These are phyloP conservation scores for Drosophila parthenogenetica DNA, from an alignment of 2,888 invertebrate species.

Conservation along the genomic window DNA sequence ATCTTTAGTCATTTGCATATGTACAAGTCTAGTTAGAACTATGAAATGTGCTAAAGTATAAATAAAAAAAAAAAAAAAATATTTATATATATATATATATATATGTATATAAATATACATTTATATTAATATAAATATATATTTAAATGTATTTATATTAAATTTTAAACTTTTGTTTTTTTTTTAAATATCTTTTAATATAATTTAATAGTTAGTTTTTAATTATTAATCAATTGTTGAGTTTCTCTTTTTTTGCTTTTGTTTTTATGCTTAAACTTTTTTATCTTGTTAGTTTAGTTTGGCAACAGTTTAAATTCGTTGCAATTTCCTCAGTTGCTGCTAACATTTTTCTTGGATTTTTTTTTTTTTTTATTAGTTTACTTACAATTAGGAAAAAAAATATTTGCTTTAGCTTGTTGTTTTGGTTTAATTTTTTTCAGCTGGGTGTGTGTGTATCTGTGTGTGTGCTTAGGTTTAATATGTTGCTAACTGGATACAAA, in stretches of 20 bases:
- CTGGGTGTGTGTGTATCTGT: slow-evolving; percentile 30
- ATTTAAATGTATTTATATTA: slow-evolving; percentile 43
- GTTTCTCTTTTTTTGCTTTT: slow-evolving; percentile 22
- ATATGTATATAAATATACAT: slow-evolving; percentile 42
- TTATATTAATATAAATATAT: slow-evolving; percentile 53
- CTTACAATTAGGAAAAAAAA: slow-evolving; percentile 75
- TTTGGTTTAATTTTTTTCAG: background rate
- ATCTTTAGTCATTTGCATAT: slow-evolving; percentile 59
- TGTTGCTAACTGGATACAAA: slow-evolving; percentile 29
- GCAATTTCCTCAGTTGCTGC: slow-evolving; percentile 79
- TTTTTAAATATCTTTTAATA: slow-evolving; percentile 34
- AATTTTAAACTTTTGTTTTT: slow-evolving; percentile 15
- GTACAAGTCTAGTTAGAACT: slow-evolving; percentile 76
- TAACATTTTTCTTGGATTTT: slow-evolving; percentile 49
- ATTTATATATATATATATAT: slow-evolving; percentile 54
- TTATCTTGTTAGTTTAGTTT: slow-evolving; percentile 70
- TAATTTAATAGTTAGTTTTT: slow-evolving; percentile 51
- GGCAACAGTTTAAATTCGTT: slow-evolving; percentile 80
- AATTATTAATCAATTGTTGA: slow-evolving; percentile 53
- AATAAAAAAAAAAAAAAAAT: slow-evolving; percentile 53
- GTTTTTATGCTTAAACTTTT: slow-evolving; percentile 22
- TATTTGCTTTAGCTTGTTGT: slow-evolving; percentile 41
- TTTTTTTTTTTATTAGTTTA: slow-evolving; percentile 58
- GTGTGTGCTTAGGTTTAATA: background rate
- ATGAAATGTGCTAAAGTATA: slow-evolving; percentile 76